Conservation (phyloP, 1,140 invertebrate genomes). For the Probaryconus sp. region DNA sequence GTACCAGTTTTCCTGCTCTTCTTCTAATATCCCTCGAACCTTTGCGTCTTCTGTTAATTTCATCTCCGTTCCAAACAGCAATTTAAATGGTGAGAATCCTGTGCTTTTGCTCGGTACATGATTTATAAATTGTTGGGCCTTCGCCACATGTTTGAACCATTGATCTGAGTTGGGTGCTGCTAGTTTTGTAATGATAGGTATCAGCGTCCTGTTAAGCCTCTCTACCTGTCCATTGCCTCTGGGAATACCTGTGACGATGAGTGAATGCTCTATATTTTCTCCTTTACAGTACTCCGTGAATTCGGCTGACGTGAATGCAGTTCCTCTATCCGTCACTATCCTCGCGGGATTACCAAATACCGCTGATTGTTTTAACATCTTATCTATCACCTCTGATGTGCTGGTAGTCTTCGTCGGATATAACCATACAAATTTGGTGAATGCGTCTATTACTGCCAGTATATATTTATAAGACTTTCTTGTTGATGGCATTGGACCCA, state of each 20-base stretch:
- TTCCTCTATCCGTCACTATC: background rate
- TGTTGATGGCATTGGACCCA: background rate
- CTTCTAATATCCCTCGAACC: background rate
- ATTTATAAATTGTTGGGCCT: constrained; percentile 1
- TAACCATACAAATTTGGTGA: too few species aligned
- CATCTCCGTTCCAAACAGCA: constrained; percentile 6
- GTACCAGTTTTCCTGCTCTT: background rate
- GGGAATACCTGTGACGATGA: constrained; percentile 57
- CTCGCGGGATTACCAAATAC: background rate
- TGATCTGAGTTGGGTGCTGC: background rate
- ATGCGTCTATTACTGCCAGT: too few species aligned
- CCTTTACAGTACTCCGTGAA: background rate
- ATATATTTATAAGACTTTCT: background rate
- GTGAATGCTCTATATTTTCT: background rate
- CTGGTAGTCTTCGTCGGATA: background rate
- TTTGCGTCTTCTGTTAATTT: background rate
- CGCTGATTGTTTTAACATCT: background rate
- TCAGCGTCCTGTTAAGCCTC: background rate
- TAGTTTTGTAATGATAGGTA: constrained; percentile 1
- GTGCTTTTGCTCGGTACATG: too few species aligned
- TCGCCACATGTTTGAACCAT: background rate
- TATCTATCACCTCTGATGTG: background rate
- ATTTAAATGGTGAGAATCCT: background rate
- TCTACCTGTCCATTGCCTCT: constrained; percentile 64
- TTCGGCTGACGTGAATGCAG: too few species aligned